phyloP scores from a whole-genome alignment of 2,113 vertebrate species.

The Stigmatopora nigra region DNA sequence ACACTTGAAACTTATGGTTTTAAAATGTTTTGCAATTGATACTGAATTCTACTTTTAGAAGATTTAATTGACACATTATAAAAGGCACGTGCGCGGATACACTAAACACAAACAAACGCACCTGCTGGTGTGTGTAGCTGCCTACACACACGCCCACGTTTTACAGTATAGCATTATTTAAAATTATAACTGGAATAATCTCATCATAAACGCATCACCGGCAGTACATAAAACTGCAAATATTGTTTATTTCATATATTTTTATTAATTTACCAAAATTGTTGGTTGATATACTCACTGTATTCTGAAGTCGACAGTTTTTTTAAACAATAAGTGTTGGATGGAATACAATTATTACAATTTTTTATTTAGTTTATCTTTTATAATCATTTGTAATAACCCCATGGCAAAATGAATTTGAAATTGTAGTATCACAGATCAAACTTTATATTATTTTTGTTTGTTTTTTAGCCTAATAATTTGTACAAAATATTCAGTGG shows the following conservation, averaged over 20 bases:
- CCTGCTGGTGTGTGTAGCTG: conserved; percentile 15
- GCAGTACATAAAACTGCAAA: neutral
- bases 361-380: conserved; percentile 5
- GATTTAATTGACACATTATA: conserved; percentile 6
- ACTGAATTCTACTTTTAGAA: neutral
- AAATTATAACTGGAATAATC: neutral
- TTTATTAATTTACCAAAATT: neutral
- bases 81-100: conserved; percentile 11
- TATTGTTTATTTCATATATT: neutral
- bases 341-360: too few relatives aligned
- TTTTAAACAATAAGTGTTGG: neutral
- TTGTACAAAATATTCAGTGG: neutral
- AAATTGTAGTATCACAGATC: neutral
- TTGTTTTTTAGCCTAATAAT: neutral
- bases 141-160: conserved; percentile 17
- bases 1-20: neutral
- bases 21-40: neutral
- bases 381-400: neutral
- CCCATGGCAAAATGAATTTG: neutral
- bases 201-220: neutral
- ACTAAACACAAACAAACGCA: conserved; percentile 9
- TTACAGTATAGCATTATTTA: neutral
- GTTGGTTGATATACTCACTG: neutral
- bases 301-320: neutral
- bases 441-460: neutral